Conservation (phyloP, 2,113 vertebrate species). For the Phainopepla nitens region DNA sequence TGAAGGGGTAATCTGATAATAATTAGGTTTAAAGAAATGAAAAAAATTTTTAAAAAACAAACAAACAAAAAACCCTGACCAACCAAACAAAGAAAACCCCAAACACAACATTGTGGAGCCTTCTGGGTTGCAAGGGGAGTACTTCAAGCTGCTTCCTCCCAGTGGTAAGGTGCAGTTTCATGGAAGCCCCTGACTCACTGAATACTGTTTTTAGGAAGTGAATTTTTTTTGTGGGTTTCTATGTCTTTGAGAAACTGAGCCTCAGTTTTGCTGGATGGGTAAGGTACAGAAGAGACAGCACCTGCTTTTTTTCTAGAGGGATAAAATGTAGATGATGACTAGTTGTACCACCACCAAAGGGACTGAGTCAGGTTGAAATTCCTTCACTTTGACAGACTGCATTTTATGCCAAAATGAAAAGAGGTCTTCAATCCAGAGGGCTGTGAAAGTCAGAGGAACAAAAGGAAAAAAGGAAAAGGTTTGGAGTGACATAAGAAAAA, state of each 20-base stretch:
- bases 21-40: background rate
- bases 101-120: background rate
- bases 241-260: background rate
- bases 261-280: background rate
- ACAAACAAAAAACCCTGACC: background rate
- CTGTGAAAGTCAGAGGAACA: background rate
- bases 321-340: background rate
- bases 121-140: background rate
- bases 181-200: fast-evolving
- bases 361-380: background rate
- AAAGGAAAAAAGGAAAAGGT: background rate
- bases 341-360: background rate
- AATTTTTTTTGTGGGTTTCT: background rate
- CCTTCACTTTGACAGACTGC: background rate
- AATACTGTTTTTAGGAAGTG: background rate
- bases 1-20: background rate
- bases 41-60: fast-evolving
- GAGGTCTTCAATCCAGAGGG: background rate
- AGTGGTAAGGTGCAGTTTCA: background rate
- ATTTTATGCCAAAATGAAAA: background rate
- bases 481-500: background rate
- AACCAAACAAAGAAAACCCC: background rate
- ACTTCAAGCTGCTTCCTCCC: background rate
- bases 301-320: background rate
- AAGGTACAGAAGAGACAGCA: background rate